Percentiles rank a stretch among this genome's conserved stretches.
phyloP scores from a whole-genome alignment of 53 echinoderm and acorn worm genomes.

The Glandiceps talaboti region DNA sequence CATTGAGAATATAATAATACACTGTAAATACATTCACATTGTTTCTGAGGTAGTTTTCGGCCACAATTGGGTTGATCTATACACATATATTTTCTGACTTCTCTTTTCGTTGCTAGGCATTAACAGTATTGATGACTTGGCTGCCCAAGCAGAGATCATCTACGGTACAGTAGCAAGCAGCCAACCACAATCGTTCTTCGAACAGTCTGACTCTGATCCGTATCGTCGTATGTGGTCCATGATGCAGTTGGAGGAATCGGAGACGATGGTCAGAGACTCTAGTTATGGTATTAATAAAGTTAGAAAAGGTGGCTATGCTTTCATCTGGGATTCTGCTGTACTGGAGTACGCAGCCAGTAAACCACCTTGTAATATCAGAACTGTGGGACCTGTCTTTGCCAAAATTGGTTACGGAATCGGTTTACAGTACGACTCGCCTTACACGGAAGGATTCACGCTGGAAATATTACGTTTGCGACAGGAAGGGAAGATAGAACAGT shows the following conservation, averaged over 20 bases:
- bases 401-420: constrained; percentile 7
- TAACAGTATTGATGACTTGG: constrained; percentile 5
- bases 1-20: neutral
- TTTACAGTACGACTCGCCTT: constrained; percentile 1
- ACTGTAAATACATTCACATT: too few relatives aligned
- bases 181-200: constrained; percentile 12
- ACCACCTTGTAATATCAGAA: constrained; percentile 2
- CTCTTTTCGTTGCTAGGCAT: constrained; percentile 3
- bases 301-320: constrained; percentile 1
- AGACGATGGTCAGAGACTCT: neutral
- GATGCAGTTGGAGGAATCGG: neutral
- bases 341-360: constrained; percentile 2
- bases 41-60: too few relatives aligned
- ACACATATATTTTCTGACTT: too few relatives aligned
- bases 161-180: constrained; percentile 4
- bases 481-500: neutral
- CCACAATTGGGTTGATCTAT: too few relatives aligned
- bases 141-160: neutral
- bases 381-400: constrained; percentile 4
- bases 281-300: neutral
- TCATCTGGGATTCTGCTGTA: constrained; percentile 8
- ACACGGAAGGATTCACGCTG: constrained; percentile 11
- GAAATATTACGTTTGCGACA: constrained; percentile 7
- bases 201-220: constrained; percentile 2
- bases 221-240: neutral